Base-by-base conservation (phyloP, 2,113 vertebrate genomes). In the Miniopterus natalensis region DNA sequence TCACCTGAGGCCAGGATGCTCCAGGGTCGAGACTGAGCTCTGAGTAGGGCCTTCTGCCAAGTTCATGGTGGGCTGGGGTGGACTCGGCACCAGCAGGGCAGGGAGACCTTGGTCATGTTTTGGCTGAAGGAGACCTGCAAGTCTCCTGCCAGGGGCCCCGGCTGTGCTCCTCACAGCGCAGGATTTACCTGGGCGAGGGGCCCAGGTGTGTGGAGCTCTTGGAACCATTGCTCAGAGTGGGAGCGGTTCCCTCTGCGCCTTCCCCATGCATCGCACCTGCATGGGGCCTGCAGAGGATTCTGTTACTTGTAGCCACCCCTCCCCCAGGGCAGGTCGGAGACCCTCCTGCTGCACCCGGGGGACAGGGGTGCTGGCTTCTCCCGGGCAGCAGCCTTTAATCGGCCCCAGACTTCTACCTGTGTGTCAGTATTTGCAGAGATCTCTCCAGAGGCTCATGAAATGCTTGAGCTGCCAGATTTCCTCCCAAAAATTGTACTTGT, bases 341-440 rank as follows among this genome's bases (percentile, higher is more conserved):
- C 51, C 18, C 63, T 25, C 18, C 29, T 2, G 59, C 2, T 1
- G 65, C 65, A n/a, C 59, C 40, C 3, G 40, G 70, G 40, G 70
- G 70, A 25, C 7, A 14, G 45, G 2, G 3, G 17, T 9, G 4
- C 17, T 8, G 21, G 31, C 53, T 7, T 2, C 81, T 20, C 13
- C 14, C 20, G 5, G 6, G 7, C 3, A 49, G 5, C 0, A 21
- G 2, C 20, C 18, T 55, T 23, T 36, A 36, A 36, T 27, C 51
- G 1, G 77, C 25, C 23, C 23, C 17, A 0, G 65, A 17, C 84
- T 75, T 61, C 31, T 7, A 12, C 5, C 45, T 5, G 10, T 3
- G 0, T 20, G 53, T 10, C 9, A 4, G 8, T 3, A 4, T 10
- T 4, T 4, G n/a, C 45, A 20, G 12, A 15, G 14, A 8, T 1